A percentile compares a stretch with the other conserved stretches of the same genome.
phyloP scores from a whole-genome alignment of 2,888 invertebrate species.

The Trachelus iudaicus region DNA sequence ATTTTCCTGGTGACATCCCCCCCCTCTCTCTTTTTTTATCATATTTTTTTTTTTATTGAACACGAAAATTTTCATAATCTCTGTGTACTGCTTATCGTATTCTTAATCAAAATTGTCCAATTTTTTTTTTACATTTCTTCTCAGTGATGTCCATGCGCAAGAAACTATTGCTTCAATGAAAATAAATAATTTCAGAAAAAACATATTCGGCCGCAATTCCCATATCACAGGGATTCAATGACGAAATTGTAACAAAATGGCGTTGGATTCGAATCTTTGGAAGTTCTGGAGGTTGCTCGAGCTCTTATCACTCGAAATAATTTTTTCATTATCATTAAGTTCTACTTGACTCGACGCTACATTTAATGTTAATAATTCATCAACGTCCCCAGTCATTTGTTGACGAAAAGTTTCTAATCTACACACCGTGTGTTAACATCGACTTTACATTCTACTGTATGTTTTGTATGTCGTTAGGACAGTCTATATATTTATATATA shows the following conservation, averaged over 20 bases:
- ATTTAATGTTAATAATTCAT: background rate
- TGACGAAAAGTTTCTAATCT: conserved; percentile 15
- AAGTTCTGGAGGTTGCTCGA: conserved; percentile 4
- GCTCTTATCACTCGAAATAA: background rate
- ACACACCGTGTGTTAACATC: conserved; percentile 35
- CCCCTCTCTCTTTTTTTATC: background rate
- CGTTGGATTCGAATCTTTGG: background rate
- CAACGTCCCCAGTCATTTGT: background rate
- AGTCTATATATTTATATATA: conserved; percentile 27
- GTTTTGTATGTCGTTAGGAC: conserved; percentile 46
- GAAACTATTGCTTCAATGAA: background rate
- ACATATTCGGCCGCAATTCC: background rate
- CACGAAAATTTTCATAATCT: background rate
- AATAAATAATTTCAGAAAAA: background rate
- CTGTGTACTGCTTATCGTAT: background rate
- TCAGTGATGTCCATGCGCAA: background rate
- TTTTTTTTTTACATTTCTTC: background rate
- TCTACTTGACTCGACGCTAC: background rate
- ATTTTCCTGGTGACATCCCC: background rate
- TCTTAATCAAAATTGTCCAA: background rate
- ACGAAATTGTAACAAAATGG: background rate
- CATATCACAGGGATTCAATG: background rate
- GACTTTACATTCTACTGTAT: conserved; percentile 43
- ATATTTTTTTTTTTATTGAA: background rate
- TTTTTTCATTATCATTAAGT: background rate